A percentile compares a stretch with the other conserved stretches of the same genome.
phyloP scores from a whole-genome alignment of 2,888 invertebrate genomes.

The Fragum fragum region DNA sequence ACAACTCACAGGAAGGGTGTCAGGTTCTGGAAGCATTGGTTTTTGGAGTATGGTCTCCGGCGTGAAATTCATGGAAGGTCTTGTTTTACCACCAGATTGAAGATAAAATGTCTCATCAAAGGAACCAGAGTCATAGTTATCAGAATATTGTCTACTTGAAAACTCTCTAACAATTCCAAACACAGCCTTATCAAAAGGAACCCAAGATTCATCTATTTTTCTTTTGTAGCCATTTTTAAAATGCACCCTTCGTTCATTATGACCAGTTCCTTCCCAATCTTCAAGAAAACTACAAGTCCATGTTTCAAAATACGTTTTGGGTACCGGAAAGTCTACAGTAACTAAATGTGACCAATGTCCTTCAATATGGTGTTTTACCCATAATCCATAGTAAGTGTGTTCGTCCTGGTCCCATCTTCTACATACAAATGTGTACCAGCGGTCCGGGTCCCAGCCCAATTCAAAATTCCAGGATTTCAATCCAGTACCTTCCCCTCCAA shows the following conservation, averaged over 20 bases:
- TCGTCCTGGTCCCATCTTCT: conserved; percentile 70
- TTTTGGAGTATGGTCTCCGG: conserved; percentile 36
- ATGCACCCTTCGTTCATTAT: conserved; percentile 61
- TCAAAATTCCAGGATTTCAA: conserved; percentile 76
- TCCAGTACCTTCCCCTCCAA: conserved; percentile 74
- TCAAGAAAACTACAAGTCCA: conserved; percentile 71
- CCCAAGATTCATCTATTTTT: conserved; percentile 62
- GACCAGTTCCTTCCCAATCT: conserved; percentile 72
- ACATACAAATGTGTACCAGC: conserved; percentile 72
- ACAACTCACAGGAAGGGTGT: conserved; percentile 58
- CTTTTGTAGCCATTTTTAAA: conserved; percentile 71
- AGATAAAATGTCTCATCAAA: conserved; percentile 57
- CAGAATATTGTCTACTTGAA: conserved; percentile 54
- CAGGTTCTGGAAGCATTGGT: conserved; percentile 46
- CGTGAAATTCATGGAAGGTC: conserved; percentile 53
- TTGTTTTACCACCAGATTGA: conserved; percentile 73
- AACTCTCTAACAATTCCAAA: conserved; percentile 67
- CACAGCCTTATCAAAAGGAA: conserved; percentile 62
- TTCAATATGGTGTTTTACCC: conserved; percentile 70
- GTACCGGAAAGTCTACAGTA: conserved; percentile 71
- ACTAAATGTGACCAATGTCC: conserved; percentile 71
- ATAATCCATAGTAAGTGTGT: conserved; percentile 71
- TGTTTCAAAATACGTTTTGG: conserved; percentile 63
- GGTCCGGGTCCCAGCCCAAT: conserved; percentile 72
- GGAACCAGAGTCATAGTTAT: conserved; percentile 61